These are phyloP conservation scores for Drosophila insularis DNA, from an alignment of 1,140 invertebrate genomes.

Conservation along the genomic window DNA sequence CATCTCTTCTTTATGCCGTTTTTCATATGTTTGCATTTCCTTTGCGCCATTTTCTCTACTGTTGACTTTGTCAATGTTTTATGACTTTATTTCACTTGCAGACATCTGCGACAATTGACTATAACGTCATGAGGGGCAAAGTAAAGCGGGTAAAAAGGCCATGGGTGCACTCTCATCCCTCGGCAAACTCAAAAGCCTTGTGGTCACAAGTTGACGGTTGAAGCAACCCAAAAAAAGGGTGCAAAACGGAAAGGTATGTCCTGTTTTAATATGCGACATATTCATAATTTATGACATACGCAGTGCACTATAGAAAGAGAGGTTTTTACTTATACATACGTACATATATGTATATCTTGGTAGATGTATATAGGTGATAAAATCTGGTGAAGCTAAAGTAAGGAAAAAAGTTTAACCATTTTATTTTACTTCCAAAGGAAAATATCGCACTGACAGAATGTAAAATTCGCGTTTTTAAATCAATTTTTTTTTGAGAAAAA, in stretches of 20 bases:
- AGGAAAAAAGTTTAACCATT: neutral
- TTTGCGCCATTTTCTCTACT: conserved; percentile 28
- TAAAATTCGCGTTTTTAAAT: no score
- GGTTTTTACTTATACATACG: neutral
- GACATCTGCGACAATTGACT: conserved; percentile 71
- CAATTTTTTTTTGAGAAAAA: no score
- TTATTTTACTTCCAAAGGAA: no score
- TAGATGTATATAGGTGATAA: neutral
- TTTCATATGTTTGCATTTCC: conserved; percentile 52
- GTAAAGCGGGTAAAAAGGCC: neutral
- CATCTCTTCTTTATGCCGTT: conserved; percentile 9
- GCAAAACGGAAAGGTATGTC: neutral
- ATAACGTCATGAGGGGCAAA: conserved; percentile 49
- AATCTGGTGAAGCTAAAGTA: neutral
- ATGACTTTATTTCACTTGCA: conserved; percentile 63
- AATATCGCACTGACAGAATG: no score
- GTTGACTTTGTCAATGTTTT: conserved; percentile 66
- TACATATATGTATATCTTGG: neutral
- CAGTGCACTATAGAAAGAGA: conserved; percentile 36
- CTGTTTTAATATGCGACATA: conserved; percentile 52
- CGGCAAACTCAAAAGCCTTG: conserved; percentile 28
- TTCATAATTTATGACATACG: conserved; percentile 72
- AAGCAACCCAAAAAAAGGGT: neutral
- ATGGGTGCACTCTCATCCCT: neutral
- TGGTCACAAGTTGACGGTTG: conserved; percentile 42